Evolutionary conservation across 2,888 invertebrate genomes (phyloP).

Genomic region (Allophyes oxyacanthae): DNA sequence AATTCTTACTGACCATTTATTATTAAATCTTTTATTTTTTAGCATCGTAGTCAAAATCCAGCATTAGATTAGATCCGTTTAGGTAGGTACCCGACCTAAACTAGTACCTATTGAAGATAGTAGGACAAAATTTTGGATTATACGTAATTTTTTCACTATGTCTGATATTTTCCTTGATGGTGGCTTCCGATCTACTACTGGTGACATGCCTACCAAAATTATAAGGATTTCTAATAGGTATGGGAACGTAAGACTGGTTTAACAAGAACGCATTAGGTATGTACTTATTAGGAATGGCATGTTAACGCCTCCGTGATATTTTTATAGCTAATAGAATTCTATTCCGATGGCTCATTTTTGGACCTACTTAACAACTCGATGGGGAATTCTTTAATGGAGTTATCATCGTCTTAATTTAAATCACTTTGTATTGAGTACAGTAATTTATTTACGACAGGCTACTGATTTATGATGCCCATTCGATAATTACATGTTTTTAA

Average conservation of each 20-base stretch:
- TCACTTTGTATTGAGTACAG: constrained; percentile 49
- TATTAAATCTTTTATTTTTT: no score
- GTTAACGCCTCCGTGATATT: constrained; percentile 46
- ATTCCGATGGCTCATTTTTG: constrained; percentile 28
- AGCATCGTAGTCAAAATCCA: no score
- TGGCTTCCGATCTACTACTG: no score
- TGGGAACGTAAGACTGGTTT: constrained; percentile 28
- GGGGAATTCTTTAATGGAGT: constrained; percentile 38
- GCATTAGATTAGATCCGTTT: no score
- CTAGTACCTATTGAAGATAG: no score
- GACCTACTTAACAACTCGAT: constrained; percentile 23
- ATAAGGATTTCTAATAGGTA: constrained; percentile 18
- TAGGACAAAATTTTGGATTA: no score
- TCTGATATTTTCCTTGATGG: no score
- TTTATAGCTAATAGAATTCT: constrained; percentile 22
- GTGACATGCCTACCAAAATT: constrained; percentile 14
- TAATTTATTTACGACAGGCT: constrained; percentile 46
- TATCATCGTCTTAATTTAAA: constrained; percentile 51
- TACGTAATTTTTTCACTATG: no score
- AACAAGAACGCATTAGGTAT: constrained; percentile 31
- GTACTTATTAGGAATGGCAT: constrained; percentile 53
- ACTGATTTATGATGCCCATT: constrained; percentile 48
- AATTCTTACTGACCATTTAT: no score
- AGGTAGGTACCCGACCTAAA: no score
- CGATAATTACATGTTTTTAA: constrained; percentile 58